Base-by-base conservation (phyloP, 2,797 vertebrate genomes). In the Chelon auratus region DNA sequence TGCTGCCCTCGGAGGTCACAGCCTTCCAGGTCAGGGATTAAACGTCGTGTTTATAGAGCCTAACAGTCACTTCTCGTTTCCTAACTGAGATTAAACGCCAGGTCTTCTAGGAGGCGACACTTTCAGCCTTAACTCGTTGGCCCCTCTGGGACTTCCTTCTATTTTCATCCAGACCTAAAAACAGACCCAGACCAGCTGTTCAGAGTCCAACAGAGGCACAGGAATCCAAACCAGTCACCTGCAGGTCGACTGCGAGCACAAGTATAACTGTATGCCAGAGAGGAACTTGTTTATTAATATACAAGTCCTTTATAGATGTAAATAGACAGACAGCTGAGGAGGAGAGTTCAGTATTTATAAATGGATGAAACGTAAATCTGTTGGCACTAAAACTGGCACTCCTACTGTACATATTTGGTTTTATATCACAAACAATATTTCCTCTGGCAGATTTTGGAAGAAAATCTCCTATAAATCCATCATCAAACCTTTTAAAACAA, bases 21-120 rank as follows among this genome's bases (percentile, higher is more conserved):
- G 93, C 94, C 36, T 96, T 97, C 89, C 95, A 96, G 94, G 95
- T 95, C 66, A 84, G 92, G 62, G 50, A 40, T 85, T 83, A 85
- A 58, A 58, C 24, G 2, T 26, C 24, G 24, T 26, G 24, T 26
- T 26, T 26, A 26, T 26, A 26, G 24, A 26, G 24, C 24, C 24
- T 1, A 26, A 4, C 2, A 3, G 24, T 26, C 30, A 33, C 7
- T 33, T 8, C 30, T 33, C 5, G 7, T 33, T 33, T 74, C n/a
- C 17, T 13, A 9, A 52, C 20, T 20, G 36, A 54, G 59, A 48
- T 48, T 37, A 48, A 60, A 33, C 0, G 26, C 4, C 53, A 59
- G 58, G 3, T 79, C 53, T 59, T 84, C 40, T 12, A 40, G 53
- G 68, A 65, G 42, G 63, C 4, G 1, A 24, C 30, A 15, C 75